Percentiles rank a stretch among this genome's conserved stretches.
Evolutionary conservation across 2,888 invertebrate species (phyloP).

Genomic region (Macaria liturata): DNA sequence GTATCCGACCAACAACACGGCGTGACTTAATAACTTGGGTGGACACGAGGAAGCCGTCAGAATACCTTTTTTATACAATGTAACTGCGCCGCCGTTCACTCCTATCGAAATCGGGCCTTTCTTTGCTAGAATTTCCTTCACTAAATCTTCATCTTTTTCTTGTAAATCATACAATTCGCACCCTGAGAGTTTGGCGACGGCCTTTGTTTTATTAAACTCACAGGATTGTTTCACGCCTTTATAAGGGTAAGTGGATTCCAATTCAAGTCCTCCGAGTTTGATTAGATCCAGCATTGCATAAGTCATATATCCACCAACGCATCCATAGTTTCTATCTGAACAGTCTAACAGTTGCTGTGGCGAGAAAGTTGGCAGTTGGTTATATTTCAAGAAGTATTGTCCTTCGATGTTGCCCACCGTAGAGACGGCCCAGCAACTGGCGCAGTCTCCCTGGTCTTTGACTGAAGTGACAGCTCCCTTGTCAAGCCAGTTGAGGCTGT

Average conservation of each 20-base stretch:
- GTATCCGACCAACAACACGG: too few relatives aligned
- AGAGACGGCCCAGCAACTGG: constrained; percentile 1
- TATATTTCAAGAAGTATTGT: background rate
- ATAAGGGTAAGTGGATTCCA: too few relatives aligned
- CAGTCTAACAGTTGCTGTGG: constrained; percentile 10
- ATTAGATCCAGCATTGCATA: too few relatives aligned
- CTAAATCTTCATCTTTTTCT: too few relatives aligned
- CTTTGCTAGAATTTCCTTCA: too few relatives aligned
- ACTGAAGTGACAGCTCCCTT: constrained; percentile 1
- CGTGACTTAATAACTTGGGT: background rate
- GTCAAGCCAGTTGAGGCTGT: background rate
- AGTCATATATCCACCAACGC: too few relatives aligned
- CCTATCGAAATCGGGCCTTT: constrained; percentile 1
- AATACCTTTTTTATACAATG: background rate
- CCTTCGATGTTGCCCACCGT: constrained; percentile 6
- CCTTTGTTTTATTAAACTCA: too few relatives aligned
- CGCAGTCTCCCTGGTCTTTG: background rate
- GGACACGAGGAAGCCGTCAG: background rate
- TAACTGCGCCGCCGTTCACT: background rate
- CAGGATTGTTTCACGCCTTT: too few relatives aligned
- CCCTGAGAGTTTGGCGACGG: too few relatives aligned
- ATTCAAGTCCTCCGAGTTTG: too few relatives aligned
- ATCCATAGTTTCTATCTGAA: too few relatives aligned
- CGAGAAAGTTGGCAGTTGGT: background rate
- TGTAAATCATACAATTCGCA: too few relatives aligned